phyloP scores from a whole-genome alignment of 2,888 invertebrate species.

The Synanthedon formicaeformis region DNA sequence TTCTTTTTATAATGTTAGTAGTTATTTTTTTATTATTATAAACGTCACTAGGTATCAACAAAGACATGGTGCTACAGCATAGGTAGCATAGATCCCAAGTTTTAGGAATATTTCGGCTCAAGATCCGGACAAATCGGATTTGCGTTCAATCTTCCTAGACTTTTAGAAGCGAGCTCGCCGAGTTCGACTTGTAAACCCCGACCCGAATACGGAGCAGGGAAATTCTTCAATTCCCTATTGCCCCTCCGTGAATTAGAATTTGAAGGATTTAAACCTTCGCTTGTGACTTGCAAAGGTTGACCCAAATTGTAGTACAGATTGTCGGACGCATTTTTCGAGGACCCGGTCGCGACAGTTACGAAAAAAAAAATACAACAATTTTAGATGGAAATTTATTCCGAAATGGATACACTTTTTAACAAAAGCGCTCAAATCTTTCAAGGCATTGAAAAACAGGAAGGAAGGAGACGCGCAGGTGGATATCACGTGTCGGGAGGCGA shows the following conservation, averaged over 20 bases:
- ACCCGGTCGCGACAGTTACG: too few relatives aligned
- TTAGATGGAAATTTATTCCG: neutral
- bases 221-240: slow-evolving; percentile 33
- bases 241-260: slow-evolving; percentile 38
- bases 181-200: slow-evolving; percentile 40
- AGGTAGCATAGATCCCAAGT: slow-evolving; percentile 26
- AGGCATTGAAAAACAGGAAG: slow-evolving; percentile 34
- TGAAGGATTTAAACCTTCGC: slow-evolving; percentile 46
- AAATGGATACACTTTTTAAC: slow-evolving; percentile 3
- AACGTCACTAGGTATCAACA: too few relatives aligned
- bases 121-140: slow-evolving; percentile 59
- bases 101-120: slow-evolving; percentile 35
- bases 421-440: slow-evolving; percentile 24
- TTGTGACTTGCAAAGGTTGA: slow-evolving; percentile 31
- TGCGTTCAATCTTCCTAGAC: slow-evolving; percentile 62
- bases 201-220: slow-evolving; percentile 39
- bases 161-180: slow-evolving; percentile 37
- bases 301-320: slow-evolving; percentile 2
- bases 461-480: slow-evolving; percentile 41
- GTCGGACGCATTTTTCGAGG: neutral
- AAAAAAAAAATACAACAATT: too few relatives aligned
- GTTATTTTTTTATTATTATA: too few relatives aligned
- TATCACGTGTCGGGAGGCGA: slow-evolving; percentile 30
- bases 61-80: slow-evolving; percentile 15
- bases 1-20: too few relatives aligned